phyloP scores from a whole-genome alignment of 1,140 invertebrate species.

The Physella acuta region DNA sequence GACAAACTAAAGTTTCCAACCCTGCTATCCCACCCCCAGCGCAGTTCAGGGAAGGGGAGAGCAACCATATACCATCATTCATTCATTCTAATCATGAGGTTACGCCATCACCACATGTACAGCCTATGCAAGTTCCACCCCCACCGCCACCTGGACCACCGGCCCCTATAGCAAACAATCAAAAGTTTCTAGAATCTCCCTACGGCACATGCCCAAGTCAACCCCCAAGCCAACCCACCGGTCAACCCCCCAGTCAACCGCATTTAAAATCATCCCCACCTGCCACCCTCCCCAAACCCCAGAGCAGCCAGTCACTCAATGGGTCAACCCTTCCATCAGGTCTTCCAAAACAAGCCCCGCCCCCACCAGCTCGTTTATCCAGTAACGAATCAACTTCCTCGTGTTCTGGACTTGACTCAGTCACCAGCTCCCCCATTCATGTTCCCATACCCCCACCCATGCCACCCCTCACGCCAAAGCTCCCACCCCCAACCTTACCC shows the following conservation, averaged over 20 bases:
- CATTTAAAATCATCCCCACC: slow-evolving; percentile 24
- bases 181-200: not conserved
- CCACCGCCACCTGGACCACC: slow-evolving; percentile 18
- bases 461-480: slow-evolving; percentile 33
- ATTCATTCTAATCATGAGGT: slow-evolving; percentile 15
- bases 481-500: slow-evolving; percentile 28
- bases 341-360: slow-evolving; percentile 18
- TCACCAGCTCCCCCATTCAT: slow-evolving; percentile 23
- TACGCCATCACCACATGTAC: slow-evolving; percentile 13
- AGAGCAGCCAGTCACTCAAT: slow-evolving; percentile 5
- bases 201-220: no score
- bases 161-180: not conserved
- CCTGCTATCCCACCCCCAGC: slow-evolving; percentile 24
- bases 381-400: slow-evolving; percentile 3
- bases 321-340: not conserved
- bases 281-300: slow-evolving; percentile 19
- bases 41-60: slow-evolving; percentile 26
- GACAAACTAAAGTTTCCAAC: not conserved
- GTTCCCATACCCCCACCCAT: slow-evolving; percentile 27
- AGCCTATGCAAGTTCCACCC: slow-evolving; percentile 26
- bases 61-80: slow-evolving; percentile 8
- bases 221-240: slow-evolving; percentile 3
- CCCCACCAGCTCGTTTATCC: slow-evolving; percentile 18
- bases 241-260: slow-evolving; percentile 4
- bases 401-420: slow-evolving; percentile 14